Evolutionary conservation across 2,113 vertebrate species (phyloP).

Genomic region (Pavo muticus): DNA sequence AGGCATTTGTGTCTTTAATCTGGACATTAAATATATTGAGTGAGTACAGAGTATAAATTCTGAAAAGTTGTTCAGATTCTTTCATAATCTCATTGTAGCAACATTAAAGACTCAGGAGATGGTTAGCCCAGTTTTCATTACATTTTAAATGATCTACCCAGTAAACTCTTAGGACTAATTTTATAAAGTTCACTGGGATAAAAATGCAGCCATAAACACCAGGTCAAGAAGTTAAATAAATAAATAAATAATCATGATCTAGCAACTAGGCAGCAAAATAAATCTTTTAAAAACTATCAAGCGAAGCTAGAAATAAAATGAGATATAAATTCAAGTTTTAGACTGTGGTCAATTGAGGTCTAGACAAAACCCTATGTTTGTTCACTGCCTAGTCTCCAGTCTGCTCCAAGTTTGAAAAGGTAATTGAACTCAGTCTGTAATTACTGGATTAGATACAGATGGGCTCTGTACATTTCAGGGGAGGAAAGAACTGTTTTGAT

Average conservation of each 20-base stretch:
- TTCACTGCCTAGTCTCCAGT: constrained; percentile 86
- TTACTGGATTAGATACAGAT: constrained; percentile 93
- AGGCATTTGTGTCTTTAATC: neutral
- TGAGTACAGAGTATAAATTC: neutral
- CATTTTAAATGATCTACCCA: neutral
- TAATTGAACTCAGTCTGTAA: constrained; percentile 90
- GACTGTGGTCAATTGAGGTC: constrained; percentile 90
- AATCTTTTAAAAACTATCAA: constrained; percentile 78
- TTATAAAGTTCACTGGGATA: neutral
- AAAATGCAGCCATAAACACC: neutral
- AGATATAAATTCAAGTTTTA: constrained; percentile 87
- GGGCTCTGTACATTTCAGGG: constrained; percentile 85
- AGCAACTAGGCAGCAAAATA: constrained; percentile 69
- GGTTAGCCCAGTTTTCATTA: neutral
- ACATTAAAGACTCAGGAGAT: neutral
- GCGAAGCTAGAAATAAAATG: constrained; percentile 78
- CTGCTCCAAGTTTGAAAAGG: constrained; percentile 88
- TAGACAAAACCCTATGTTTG: constrained; percentile 88
- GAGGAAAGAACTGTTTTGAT: constrained; percentile 86
- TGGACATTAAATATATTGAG: neutral
- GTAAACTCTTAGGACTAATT: neutral
- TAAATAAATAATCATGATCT: neutral
- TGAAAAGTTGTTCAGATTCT: neutral
- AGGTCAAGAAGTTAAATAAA: neutral
- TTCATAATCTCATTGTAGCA: neutral